Evolutionary conservation across 2,888 invertebrate genomes (phyloP).

Genomic region (Campoplex capitator): DNA sequence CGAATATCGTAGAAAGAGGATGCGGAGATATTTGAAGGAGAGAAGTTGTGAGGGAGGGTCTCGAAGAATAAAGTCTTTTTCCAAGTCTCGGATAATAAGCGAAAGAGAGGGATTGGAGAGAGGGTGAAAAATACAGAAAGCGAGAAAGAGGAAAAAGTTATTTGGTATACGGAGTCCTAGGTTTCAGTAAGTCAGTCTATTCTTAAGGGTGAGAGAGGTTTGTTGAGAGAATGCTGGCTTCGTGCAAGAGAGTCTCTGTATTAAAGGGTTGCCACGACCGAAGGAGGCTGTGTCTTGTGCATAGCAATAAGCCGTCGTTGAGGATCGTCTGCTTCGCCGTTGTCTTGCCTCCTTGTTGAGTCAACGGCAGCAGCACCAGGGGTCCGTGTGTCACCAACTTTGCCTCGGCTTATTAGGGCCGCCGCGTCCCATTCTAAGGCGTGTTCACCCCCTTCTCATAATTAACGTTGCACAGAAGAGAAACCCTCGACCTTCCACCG

Average conservation of each 20-base stretch:
- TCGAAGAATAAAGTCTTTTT: slow-evolving; percentile 3
- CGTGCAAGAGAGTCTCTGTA: slow-evolving; percentile 61
- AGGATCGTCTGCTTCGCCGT: slow-evolving; percentile 63
- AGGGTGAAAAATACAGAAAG: slow-evolving; percentile 14
- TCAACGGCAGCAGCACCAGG: slow-evolving; percentile 19
- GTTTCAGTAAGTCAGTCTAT: slow-evolving; percentile 47
- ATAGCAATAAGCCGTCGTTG: slow-evolving; percentile 76
- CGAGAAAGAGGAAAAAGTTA: not conserved
- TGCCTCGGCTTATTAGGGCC: slow-evolving; percentile 71
- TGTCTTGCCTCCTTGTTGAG: slow-evolving; percentile 48
- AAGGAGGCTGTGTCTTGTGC: slow-evolving; percentile 74
- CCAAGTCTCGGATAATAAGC: not conserved
- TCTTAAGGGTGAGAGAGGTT: slow-evolving; percentile 37
- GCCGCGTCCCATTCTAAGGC: slow-evolving; percentile 51
- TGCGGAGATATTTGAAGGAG: not conserved
- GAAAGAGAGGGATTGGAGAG: not conserved
- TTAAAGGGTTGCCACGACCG: slow-evolving; percentile 66
- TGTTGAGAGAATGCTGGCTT: slow-evolving; percentile 57
- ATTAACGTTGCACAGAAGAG: slow-evolving; percentile 63
- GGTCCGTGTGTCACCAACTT: slow-evolving; percentile 69
- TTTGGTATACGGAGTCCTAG: slow-evolving; percentile 28
- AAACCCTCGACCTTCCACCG: slow-evolving; percentile 54
- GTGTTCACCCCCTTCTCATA: slow-evolving; percentile 54
- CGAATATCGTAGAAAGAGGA: slow-evolving; percentile 37
- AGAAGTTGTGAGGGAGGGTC: not conserved